Conservation (phyloP, 2,113 vertebrate genomes). For the Genyomyrus donnyi region DNA sequence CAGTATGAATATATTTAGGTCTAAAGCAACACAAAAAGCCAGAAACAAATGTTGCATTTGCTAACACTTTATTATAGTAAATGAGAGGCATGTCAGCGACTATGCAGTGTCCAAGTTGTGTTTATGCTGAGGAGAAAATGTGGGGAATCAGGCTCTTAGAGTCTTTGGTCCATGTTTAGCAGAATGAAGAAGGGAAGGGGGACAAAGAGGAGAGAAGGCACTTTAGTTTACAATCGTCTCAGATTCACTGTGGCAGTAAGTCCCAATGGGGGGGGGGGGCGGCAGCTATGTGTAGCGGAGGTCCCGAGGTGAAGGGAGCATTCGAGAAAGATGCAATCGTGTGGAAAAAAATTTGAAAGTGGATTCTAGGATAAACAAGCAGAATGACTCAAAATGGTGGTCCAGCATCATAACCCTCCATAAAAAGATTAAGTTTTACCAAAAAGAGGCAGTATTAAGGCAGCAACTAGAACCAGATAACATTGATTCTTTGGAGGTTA, state of each 20-base stretch:
- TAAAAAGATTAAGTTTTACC: constrained; percentile 16
- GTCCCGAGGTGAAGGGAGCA: constrained; percentile 26
- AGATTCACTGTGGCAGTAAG: constrained; percentile 34
- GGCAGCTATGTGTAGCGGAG: neutral
- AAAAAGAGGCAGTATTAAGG: constrained; percentile 12
- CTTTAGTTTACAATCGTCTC: constrained; percentile 67
- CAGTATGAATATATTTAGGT: neutral
- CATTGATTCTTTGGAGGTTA: constrained; percentile 26
- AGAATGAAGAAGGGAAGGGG: constrained; percentile 29
- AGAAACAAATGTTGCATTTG: constrained; percentile 21
- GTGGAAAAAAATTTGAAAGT: constrained; percentile 26
- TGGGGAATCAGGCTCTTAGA: constrained; percentile 29
- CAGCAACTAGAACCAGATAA: neutral
- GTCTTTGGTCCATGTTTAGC: constrained; percentile 65
- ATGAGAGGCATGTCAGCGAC: constrained; percentile 61
- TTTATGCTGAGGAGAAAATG: constrained; percentile 23
- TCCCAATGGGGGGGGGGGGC: neutral
- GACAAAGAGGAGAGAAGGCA: constrained; percentile 56
- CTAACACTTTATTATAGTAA: constrained; percentile 62
- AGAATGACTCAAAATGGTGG: constrained; percentile 46
- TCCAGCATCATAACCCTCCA: constrained; percentile 39
- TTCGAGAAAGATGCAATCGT: constrained; percentile 47
- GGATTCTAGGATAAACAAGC: constrained; percentile 39
- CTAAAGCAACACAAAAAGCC: neutral
- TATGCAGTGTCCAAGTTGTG: constrained; percentile 35